Evolutionary conservation across 2,888 invertebrate genomes (phyloP).

Genomic region (Hirtodrosophila duncani): DNA sequence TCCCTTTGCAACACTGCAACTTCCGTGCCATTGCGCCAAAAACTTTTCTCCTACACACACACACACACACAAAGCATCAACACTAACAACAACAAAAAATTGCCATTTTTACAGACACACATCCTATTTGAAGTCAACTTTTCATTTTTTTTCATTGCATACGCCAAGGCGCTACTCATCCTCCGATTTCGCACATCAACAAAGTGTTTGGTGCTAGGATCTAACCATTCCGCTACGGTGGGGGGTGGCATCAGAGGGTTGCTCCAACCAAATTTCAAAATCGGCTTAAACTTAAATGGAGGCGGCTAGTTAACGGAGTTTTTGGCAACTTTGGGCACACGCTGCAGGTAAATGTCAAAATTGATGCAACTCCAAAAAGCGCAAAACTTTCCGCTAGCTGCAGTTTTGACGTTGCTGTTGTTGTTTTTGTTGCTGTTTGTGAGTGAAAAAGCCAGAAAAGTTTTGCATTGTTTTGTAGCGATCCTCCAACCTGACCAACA

Average conservation of each 20-base stretch:
- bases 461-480: constrained; percentile 26
- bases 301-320: constrained; percentile 40
- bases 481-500: constrained; percentile 20
- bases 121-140: constrained; percentile 43
- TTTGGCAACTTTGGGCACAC: constrained; percentile 27
- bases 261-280: constrained; percentile 30
- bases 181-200: constrained; percentile 41
- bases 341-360: constrained; percentile 77
- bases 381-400: constrained; percentile 50
- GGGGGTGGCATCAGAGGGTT: too few species aligned
- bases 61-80: constrained; percentile 12
- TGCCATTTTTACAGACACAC: constrained; percentile 57
- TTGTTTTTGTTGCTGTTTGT: constrained; percentile 7
- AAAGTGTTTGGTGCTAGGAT: constrained; percentile 37
- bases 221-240: too few species aligned
- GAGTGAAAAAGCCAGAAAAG: constrained; percentile 18
- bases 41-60: constrained; percentile 42
- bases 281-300: constrained; percentile 50
- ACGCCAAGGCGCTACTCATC: constrained; percentile 42
- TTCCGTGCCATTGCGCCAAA: constrained; percentile 60
- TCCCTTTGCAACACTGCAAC: constrained; percentile 32
- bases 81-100: constrained; percentile 28
- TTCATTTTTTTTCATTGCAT: constrained; percentile 51
- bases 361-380: constrained; percentile 74
- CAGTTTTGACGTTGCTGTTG: constrained; percentile 14